Base-by-base conservation (phyloP, 2,113 vertebrate species). In the Phyllostomus hastatus region DNA sequence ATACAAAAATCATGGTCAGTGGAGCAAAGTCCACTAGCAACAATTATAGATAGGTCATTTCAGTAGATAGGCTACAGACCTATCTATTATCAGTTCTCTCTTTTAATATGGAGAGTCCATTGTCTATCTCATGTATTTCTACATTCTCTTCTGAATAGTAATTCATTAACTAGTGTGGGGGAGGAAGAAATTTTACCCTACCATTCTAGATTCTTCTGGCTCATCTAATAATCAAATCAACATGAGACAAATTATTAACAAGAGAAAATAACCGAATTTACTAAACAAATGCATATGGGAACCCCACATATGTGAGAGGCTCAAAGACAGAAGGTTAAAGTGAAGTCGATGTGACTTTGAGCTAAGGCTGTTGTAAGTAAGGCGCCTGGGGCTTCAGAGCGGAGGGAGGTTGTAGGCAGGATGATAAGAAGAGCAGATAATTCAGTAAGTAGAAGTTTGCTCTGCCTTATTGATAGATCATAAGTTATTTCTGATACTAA, bases 1-100 rank as follows among this genome's bases (percentile, higher is more conserved):
- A 54, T 22, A 72, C 79, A 70, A 66, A 73, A 81, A 22, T 80
- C 2, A 78, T 59, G 7, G 33, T 61, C 59, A 66, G 28, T 70
- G 85, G 19, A n/a, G 89, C 64, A 94, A 73, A 85, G 64, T 79
- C 22, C 33, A 76, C 7, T 84, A 66, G 33, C 0, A 76, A 50
- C 26, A n/a, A 95, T 75, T 96, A 33, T 70, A 90, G 61, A 72
- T 78, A 31, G 87, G 75, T 64, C 75, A 82, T 89, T 95, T 95
- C n/a, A 66, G 2, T 82, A 87, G 46, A 46, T 66, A 93, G 28
- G 11, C 6, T 50, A 59, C 38, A 95, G 48, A 73, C 35, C 10
- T 88, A 46, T 59, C 35, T 73, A 8, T 54, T 88, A 80, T 22
- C 73, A 14, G 31, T 10, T 82, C 10, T 83, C 22, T 75, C 19